Percentiles rank a stretch among this genome's conserved stretches.
phyloP scores from a whole-genome alignment of 2,797 vertebrate genomes.

The Tenualosa ilisha region DNA sequence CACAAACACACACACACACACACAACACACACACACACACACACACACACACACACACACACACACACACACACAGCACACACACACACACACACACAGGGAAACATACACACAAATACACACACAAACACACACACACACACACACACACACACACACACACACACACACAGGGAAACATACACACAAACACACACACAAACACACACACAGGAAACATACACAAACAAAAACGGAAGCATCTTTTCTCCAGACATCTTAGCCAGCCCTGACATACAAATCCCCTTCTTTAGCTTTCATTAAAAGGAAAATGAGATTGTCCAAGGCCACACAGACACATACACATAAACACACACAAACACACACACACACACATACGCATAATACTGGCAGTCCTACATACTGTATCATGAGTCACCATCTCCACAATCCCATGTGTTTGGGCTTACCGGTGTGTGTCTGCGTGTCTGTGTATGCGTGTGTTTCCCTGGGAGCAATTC shows the following conservation, averaged over 20 bases:
- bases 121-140: background rate
- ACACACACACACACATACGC: background rate
- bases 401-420: background rate
- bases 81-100: background rate
- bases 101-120: background rate
- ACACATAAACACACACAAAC: conserved; percentile 14
- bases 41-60: background rate
- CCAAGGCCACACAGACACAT: background rate
- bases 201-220: background rate
- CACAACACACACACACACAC: too few species aligned
- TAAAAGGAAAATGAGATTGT: background rate
- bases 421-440: background rate
- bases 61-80: background rate
- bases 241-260: background rate
- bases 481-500: background rate
- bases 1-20: background rate
- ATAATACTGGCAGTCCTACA: background rate
- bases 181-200: background rate
- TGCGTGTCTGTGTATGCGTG: too few species aligned
- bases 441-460: background rate
- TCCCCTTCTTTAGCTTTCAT: background rate
- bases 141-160: background rate
- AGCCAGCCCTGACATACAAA: background rate
- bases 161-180: background rate
- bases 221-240: background rate